phyloP scores from a whole-genome alignment of 2,888 invertebrate species.

The Leptarthrus brevirostris region DNA sequence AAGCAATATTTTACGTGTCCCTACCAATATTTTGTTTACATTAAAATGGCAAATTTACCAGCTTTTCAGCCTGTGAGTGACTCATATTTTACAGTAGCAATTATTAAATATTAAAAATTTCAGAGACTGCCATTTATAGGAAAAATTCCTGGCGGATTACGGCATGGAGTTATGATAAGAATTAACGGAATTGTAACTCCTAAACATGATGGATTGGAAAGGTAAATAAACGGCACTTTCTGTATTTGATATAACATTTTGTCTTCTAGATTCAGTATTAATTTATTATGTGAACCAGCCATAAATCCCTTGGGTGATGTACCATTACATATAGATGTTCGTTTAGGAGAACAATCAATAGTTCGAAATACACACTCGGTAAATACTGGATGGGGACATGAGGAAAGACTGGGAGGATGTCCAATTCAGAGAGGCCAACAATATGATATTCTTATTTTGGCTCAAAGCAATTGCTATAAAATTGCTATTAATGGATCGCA shows the following conservation, averaged over 20 bases:
- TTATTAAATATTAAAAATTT: slow-evolving; percentile 54
- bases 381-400: slow-evolving; percentile 68
- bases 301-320: slow-evolving; percentile 80
- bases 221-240: too few relatives aligned
- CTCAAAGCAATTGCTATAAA: slow-evolving; percentile 70
- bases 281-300: slow-evolving; percentile 80
- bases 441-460: slow-evolving; percentile 80
- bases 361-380: slow-evolving; percentile 69
- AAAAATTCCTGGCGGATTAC: slow-evolving; percentile 74
- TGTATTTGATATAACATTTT: too few relatives aligned
- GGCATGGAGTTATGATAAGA: slow-evolving; percentile 78
- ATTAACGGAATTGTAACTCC: slow-evolving; percentile 75
- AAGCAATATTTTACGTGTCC: too few relatives aligned
- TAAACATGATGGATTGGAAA: slow-evolving; percentile 69
- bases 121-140: slow-evolving; percentile 79
- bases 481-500: slow-evolving; percentile 85
- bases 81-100: background rate
- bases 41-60: background rate
- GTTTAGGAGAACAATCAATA: slow-evolving; percentile 69
- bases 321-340: slow-evolving; percentile 76
- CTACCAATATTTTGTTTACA: too few relatives aligned
- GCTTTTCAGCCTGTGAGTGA: background rate
- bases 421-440: slow-evolving; percentile 74
- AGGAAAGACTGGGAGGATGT: slow-evolving; percentile 70
- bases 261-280: slow-evolving; percentile 75